Conservation (phyloP, 2,888 invertebrate species). For the Eilema sororculum region DNA sequence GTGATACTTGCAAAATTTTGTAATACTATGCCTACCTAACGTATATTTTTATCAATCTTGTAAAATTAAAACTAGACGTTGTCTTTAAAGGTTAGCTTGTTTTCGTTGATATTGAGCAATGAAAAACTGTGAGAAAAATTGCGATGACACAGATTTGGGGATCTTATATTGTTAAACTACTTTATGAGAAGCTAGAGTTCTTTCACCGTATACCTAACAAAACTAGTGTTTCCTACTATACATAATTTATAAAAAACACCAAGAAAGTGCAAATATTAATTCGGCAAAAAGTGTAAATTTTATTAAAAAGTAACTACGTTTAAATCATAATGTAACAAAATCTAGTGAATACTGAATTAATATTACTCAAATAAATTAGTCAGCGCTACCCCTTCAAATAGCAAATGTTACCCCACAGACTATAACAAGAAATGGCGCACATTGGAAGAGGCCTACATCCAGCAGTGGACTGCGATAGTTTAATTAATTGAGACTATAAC, state of each 20-base stretch:
- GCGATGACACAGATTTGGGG: neutral
- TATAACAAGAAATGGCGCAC: too few relatives aligned
- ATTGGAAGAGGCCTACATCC: too few relatives aligned
- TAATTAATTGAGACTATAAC: too few relatives aligned
- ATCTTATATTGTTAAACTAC: neutral
- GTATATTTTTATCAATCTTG: neutral
- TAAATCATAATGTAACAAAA: neutral
- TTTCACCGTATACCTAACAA: neutral
- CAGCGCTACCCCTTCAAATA: neutral
- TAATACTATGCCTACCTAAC: neutral
- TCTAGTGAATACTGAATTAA: neutral
- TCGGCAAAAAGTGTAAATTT: neutral
- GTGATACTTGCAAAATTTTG: neutral
- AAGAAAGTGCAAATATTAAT: neutral
- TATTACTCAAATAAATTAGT: neutral
- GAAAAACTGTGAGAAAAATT: neutral
- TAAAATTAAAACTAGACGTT: neutral
- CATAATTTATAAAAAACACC: too few relatives aligned
- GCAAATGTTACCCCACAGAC: too few relatives aligned
- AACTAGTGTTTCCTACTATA: neutral
- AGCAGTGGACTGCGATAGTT: too few relatives aligned
- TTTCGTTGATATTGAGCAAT: conserved; percentile 3
- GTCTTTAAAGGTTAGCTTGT: neutral
- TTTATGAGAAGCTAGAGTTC: neutral
- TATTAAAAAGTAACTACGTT: neutral